Evolutionary conservation across 2,888 invertebrate species (phyloP).

Genomic region (Polyploca ridens): DNA sequence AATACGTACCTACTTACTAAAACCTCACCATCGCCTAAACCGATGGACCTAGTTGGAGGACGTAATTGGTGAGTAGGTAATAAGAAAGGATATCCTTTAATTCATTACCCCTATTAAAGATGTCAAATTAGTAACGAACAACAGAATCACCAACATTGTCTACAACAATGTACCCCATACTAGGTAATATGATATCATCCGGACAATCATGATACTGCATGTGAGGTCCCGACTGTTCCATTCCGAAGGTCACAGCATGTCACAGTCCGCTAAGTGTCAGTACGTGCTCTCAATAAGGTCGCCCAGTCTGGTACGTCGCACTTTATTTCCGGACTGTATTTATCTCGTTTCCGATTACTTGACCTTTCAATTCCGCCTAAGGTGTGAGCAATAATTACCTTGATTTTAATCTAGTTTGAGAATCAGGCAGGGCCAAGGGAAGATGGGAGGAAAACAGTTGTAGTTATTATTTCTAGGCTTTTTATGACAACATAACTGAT

Average conservation of each 20-base stretch:
- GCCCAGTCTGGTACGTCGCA: background rate
- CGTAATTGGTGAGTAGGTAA: no score
- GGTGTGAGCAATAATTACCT: slow-evolving; percentile 12
- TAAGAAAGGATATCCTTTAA: no score
- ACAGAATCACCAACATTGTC: no score
- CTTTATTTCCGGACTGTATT: slow-evolving; percentile 30
- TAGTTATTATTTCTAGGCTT: background rate
- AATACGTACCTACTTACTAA: no score
- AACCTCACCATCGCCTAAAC: no score
- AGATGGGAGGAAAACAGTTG: background rate
- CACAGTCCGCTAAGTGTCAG: slow-evolving; percentile 6
- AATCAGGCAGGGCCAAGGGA: background rate
- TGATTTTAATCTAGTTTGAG: background rate
- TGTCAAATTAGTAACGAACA: no score
- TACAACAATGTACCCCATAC: background rate
- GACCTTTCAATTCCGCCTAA: slow-evolving; percentile 30
- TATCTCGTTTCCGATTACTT: slow-evolving; percentile 32
- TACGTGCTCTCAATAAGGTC: slow-evolving; percentile 11
- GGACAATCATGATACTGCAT: slow-evolving; percentile 29
- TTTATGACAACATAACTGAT: no score
- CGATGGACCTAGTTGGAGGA: no score
- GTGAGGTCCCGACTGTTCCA: slow-evolving; percentile 24
- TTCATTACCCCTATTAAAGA: no score
- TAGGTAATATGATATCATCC: slow-evolving; percentile 25
- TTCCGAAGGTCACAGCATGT: slow-evolving; percentile 19